Conservation (phyloP, 2,113 vertebrate genomes). For the Rhinolophus sinicus region DNA sequence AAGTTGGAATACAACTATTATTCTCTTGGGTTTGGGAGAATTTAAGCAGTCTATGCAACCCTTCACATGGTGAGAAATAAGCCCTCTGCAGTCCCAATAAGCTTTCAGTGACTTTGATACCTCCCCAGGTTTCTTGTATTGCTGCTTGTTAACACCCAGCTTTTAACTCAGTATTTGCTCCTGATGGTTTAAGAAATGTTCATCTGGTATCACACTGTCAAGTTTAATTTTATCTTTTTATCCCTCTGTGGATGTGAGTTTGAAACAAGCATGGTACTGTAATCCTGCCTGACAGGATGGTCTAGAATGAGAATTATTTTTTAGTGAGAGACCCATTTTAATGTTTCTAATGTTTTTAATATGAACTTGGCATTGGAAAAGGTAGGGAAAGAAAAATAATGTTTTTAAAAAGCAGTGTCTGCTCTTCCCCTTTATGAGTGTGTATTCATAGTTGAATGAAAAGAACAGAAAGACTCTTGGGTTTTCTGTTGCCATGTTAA, state of each 20-base stretch:
- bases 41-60: conserved; percentile 67
- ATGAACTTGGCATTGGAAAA: conserved; percentile 64
- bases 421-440: conserved; percentile 31
- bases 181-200: conserved; percentile 60
- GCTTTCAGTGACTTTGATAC: background rate
- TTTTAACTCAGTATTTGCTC: conserved; percentile 48
- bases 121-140: background rate
- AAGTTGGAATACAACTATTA: conserved; percentile 52
- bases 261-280: conserved; percentile 65
- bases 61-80: conserved; percentile 54
- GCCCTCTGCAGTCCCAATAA: conserved; percentile 1
- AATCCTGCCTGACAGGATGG: conserved; percentile 56
- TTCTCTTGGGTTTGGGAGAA: conserved; percentile 59
- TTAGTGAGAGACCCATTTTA: conserved; percentile 59
- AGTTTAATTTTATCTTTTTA: conserved; percentile 44
- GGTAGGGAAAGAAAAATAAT: conserved; percentile 55
- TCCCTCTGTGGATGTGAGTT: conserved; percentile 36
- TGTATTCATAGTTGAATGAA: conserved; percentile 56
- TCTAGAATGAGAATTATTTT: conserved; percentile 61
- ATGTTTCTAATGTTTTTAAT: conserved; percentile 58
- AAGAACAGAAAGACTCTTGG: conserved; percentile 17
- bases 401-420: conserved; percentile 65
- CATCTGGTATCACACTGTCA: conserved; percentile 47
- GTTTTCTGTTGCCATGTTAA: conserved; percentile 51
- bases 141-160: conserved; percentile 39